Base-by-base conservation (phyloP, 2,888 invertebrate species). In the Eupeodes luniger region DNA sequence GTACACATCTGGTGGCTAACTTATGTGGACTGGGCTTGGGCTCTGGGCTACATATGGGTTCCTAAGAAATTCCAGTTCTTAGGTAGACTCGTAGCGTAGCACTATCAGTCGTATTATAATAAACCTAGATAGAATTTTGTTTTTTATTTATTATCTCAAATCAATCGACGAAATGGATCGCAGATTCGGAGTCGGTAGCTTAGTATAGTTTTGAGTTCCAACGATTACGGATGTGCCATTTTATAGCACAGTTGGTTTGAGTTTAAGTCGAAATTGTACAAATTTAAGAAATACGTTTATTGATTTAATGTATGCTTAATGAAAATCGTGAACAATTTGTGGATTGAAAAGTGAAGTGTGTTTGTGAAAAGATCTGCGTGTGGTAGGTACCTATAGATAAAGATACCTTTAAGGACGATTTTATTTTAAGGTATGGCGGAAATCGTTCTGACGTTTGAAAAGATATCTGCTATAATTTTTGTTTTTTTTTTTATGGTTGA, bases 171-270 rank as follows among this genome's bases (percentile, higher is more conserved):
- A 69, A 61, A 55, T 59, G 74, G 67, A 78, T 85, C 70, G 64
- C 59, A 87, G 74, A 61, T 72, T 81, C 76, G 64, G 53, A 87
- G 76, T 80, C 64, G 64, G 62, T 80, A 66, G 76, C 77, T 80
- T 69, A 87, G 87, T 87, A 62, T 62, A 77, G 66, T 67, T 67
- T 61, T 64, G 84, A 64, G 14, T 72, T 67, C 57, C 80, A 67
- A 66, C 84, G 55, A 77, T 74, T 67, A 74, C 80, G 57, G 80
- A 74, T 76, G 79, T 44, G 62, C 36, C 16, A 51, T n/a, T 36
- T 61, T 27, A 40, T 40, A 40, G 27, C 27, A 40, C 5, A 51
- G 40, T 62, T 47, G 27, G 27, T 2, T 27, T 27, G 27, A 27
- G 11, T 7, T 34, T 75, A 4, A 59, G 47, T 10, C 12, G n/a